Conservation (phyloP, 2,797 vertebrate genomes). For the Amblyraja radiata region DNA sequence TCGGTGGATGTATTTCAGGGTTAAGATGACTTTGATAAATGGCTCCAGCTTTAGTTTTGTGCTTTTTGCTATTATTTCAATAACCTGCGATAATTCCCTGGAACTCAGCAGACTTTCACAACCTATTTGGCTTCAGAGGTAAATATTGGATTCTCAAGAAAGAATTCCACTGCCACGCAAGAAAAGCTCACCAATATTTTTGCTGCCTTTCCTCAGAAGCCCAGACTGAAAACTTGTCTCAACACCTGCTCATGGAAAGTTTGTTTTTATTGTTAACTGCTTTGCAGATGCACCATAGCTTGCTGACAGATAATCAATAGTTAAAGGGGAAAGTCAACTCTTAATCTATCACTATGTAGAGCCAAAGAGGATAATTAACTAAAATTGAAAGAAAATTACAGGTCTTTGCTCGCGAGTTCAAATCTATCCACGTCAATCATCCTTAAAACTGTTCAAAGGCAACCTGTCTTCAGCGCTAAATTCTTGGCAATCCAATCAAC, state of each 20-base stretch:
- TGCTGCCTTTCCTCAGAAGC: not conserved
- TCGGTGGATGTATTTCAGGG: not conserved
- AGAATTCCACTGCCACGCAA: not conserved
- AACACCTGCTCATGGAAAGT: not conserved
- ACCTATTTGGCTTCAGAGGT: not conserved
- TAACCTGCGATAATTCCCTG: not conserved
- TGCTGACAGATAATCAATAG: not conserved
- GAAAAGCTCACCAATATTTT: not conserved
- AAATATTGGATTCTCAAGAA: not conserved
- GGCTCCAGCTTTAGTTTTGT: not conserved
- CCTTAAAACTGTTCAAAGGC: no score
- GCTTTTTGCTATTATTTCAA: not conserved
- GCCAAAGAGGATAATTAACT: not conserved
- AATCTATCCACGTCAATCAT: not conserved
- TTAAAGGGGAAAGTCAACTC: not conserved
- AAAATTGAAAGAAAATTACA: not conserved
- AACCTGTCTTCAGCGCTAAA: not conserved
- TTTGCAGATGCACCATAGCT: not conserved
- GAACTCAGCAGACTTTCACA: not conserved
- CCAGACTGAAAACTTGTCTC: not conserved
- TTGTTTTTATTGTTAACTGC: not conserved
- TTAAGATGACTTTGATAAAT: not conserved
- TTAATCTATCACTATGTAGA: not conserved
- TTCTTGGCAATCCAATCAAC: not conserved
- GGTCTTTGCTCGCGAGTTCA: not conserved